These are phyloP conservation scores for Oophaga pumilio DNA, from an alignment of 2,113 vertebrate genomes.

Conservation along the genomic window DNA sequence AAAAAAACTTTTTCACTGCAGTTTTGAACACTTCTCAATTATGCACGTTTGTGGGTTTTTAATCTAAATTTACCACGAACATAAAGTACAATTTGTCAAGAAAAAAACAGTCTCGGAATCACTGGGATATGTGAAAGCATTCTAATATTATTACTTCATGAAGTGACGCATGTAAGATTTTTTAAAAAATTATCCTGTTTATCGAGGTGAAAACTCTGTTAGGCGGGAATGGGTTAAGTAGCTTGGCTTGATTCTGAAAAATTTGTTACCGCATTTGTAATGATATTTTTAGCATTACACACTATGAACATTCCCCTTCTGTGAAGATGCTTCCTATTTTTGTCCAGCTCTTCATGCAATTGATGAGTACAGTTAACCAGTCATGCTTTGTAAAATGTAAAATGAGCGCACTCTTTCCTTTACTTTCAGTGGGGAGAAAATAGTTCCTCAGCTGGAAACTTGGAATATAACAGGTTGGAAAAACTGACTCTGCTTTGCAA, in stretches of 20 bases:
- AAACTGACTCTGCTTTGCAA: conserved; percentile 18
- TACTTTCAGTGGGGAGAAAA: conserved; percentile 33
- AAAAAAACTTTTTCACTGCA: too few relatives aligned
- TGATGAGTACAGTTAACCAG: conserved; percentile 52
- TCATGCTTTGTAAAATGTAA: conserved; percentile 56
- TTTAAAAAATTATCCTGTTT: too few relatives aligned
- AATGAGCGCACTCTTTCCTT: conserved; percentile 47
- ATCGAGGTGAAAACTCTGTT: too few relatives aligned
- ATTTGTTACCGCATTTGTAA: conserved; percentile 45
- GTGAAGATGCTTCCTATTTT: conserved; percentile 52
- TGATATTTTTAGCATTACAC: conserved; percentile 53
- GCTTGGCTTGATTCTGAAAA: conserved; percentile 37
- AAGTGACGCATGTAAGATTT: too few relatives aligned
- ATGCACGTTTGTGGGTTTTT: too few relatives aligned
- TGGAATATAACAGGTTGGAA: conserved; percentile 29
- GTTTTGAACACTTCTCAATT: too few relatives aligned
- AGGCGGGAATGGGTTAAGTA: background rate
- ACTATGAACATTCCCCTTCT: conserved; percentile 50
- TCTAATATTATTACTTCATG: too few relatives aligned
- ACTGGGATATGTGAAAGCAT: too few relatives aligned
- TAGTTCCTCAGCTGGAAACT: conserved; percentile 47
- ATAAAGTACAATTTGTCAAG: too few relatives aligned
- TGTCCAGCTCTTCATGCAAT: conserved; percentile 42
- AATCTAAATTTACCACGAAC: too few relatives aligned
- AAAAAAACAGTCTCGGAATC: too few relatives aligned